Evolutionary conservation across 1,140 invertebrate genomes (phyloP).

Genomic region (Vanessa atalanta): DNA sequence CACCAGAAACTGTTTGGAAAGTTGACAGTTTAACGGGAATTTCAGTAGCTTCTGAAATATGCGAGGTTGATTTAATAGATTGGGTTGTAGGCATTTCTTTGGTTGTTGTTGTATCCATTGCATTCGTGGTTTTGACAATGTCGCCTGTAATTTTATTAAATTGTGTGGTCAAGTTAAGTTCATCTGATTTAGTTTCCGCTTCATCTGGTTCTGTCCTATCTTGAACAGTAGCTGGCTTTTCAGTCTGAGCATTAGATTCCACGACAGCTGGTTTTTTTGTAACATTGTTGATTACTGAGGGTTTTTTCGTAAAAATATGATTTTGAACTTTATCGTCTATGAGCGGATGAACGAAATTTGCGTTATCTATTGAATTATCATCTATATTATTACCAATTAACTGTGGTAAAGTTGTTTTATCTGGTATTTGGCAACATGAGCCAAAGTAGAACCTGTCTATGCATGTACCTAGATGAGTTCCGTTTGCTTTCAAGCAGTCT

Average conservation of each 20-base stretch:
- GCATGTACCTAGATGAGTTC: constrained; percentile 94
- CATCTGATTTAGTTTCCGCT: constrained; percentile 58
- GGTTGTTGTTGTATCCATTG: constrained; percentile 44
- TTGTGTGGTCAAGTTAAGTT: constrained; percentile 47
- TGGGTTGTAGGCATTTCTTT: constrained; percentile 45
- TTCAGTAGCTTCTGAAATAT: constrained; percentile 57
- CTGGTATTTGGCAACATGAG: constrained; percentile 89
- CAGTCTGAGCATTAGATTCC: constrained; percentile 37
- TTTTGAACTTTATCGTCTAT: constrained; percentile 61
- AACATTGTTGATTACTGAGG: constrained; percentile 17
- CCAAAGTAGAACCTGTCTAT: constrained; percentile 96
- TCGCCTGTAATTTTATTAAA: constrained; percentile 57
- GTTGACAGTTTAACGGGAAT: constrained; percentile 77
- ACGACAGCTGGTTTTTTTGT: constrained; percentile 45
- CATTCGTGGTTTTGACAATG: constrained; percentile 51
- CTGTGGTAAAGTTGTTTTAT: constrained; percentile 74
- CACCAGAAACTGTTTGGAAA: constrained; percentile 78
- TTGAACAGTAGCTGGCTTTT: constrained; percentile 42
- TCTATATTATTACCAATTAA: constrained; percentile 74
- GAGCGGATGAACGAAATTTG: constrained; percentile 75
- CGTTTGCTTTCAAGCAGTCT: constrained; percentile 94
- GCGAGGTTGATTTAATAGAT: constrained; percentile 46
- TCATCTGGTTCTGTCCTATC: constrained; percentile 53
- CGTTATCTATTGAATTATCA: constrained; percentile 74
- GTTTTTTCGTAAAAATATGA: constrained; percentile 30